A percentile compares a stretch with the other conserved stretches of the same genome.
phyloP scores from a whole-genome alignment of 2,888 invertebrate genomes.

The Diaphora mendica region DNA sequence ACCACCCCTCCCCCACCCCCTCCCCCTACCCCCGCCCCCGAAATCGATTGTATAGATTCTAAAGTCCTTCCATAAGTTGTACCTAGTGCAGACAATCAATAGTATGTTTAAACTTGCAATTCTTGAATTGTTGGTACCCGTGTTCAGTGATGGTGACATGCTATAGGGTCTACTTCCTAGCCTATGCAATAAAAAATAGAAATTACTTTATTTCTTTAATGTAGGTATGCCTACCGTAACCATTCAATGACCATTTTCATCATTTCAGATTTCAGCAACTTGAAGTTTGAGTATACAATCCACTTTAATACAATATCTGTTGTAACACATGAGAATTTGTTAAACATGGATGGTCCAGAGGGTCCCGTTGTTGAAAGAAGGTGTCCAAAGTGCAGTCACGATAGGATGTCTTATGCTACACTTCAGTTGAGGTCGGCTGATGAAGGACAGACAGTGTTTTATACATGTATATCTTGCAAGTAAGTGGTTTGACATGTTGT shows the following conservation, averaged over 20 bases:
- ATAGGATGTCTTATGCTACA: slow-evolving; percentile 98
- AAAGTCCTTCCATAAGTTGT: no score
- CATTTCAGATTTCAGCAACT: slow-evolving; percentile 88
- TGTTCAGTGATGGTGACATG: no score
- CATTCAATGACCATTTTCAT: not conserved
- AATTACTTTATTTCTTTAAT: no score
- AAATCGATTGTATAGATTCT: no score
- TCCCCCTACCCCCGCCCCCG: no score
- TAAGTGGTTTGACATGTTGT: slow-evolving; percentile 70
- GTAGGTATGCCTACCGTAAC: no score
- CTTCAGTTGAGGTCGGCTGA: slow-evolving; percentile 98
- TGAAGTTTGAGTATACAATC: slow-evolving; percentile 89
- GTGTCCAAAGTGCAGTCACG: slow-evolving; percentile 95
- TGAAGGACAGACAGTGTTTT: slow-evolving; percentile 99
- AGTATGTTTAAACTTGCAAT: no score
- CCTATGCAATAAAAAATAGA: no score
- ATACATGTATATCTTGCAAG: slow-evolving; percentile 97
- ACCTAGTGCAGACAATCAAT: no score
- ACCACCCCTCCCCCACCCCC: no score
- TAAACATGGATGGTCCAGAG: slow-evolving; percentile 83
- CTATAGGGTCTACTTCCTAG: no score
- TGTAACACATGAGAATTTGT: slow-evolving; percentile 65
- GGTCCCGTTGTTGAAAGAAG: slow-evolving; percentile 93
- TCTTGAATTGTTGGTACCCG: no score
- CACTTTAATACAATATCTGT: slow-evolving; percentile 88